Evolutionary conservation across 1,140 invertebrate species (phyloP), one percentile per base, ranked within the genome.

Genomic region (Episyrphus balteatus): DNA sequence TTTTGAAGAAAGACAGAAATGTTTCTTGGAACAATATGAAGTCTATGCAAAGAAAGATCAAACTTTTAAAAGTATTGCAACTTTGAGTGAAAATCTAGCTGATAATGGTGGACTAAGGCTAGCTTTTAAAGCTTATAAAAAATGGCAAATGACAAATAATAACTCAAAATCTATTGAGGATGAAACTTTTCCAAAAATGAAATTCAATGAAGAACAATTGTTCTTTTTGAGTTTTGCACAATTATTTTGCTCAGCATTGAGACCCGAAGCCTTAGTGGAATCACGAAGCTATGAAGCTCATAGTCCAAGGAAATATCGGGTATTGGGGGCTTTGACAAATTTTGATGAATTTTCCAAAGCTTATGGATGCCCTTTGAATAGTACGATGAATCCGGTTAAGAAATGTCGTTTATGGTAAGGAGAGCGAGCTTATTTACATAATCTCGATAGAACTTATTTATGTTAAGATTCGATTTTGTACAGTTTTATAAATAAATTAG

Each of bases 101-200:
- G 79, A 81, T 36, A 93, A 93, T 57, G 90, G 90, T n/a, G 90
- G 90, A 12, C 76, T 94, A 6, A 92, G 92, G 59, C 88, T 92
- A 69, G 83, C 87, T 0, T 92, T 87, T 21, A 18, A 41, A 9
- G 39, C 17, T 6, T 41, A 41, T 21, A 5, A 17, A 18, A 41
- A 41, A 41, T 68, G 73, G 83, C 64, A 86, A 70, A 0, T 72
- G 72, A 46, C 51, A 66, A n/a, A 56, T 63, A 41, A 72, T 70
- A 70, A 49, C 70, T 3, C 44, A 61, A 21, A 50, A 59, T 13
- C 57, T 71, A 38, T 64, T 63, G 15, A 52, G 5, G 62, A 66
- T 15, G 71, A 73, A 49, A 71, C 66, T 0, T 52, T 75, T 7
- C 73, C 73, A 0, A 70, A 69, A 5, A 55, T 74, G 11, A 70